A percentile compares a stretch with the other conserved stretches of the same genome.
phyloP scores from a whole-genome alignment of 2,888 invertebrate species.

The Hoplodrina ambigua region DNA sequence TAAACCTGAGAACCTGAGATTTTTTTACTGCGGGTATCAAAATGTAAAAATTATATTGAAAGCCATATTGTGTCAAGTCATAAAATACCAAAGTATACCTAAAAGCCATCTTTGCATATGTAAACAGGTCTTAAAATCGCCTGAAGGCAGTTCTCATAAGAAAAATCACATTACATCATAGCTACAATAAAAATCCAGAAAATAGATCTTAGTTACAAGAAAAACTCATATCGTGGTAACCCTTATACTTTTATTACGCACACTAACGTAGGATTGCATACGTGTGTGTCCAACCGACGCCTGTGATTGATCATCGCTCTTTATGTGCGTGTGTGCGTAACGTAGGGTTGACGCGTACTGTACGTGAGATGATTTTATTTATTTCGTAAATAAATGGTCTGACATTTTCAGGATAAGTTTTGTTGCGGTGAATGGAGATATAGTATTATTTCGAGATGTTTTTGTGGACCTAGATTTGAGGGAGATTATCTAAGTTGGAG shows the following conservation, averaged over 20 bases:
- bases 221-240: slow-evolving; percentile 58
- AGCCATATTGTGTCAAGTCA: slow-evolving; percentile 33
- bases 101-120: slow-evolving; percentile 24
- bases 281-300: slow-evolving; percentile 45
- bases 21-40: too few species aligned
- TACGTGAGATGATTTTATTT: slow-evolving; percentile 67
- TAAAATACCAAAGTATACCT: slow-evolving; percentile 5
- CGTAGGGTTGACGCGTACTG: slow-evolving; percentile 69
- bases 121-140: slow-evolving; percentile 14
- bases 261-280: slow-evolving; percentile 55
- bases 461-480: slow-evolving; percentile 35
- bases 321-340: slow-evolving; percentile 64
- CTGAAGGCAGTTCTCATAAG: slow-evolving; percentile 21
- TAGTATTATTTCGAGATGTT: slow-evolving; percentile 43
- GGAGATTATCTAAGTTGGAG: slow-evolving; percentile 20
- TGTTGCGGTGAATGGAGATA: slow-evolving; percentile 50
- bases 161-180: slow-evolving; percentile 50
- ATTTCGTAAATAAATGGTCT: slow-evolving; percentile 58
- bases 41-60: slow-evolving; percentile 29
- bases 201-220: slow-evolving; percentile 62
- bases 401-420: slow-evolving; percentile 53
- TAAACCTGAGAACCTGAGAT: background rate
- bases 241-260: slow-evolving; percentile 70
- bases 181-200: slow-evolving; percentile 54
- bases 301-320: slow-evolving; percentile 72